Conservation (phyloP, 2,888 invertebrate genomes). For the Timema podura region DNA sequence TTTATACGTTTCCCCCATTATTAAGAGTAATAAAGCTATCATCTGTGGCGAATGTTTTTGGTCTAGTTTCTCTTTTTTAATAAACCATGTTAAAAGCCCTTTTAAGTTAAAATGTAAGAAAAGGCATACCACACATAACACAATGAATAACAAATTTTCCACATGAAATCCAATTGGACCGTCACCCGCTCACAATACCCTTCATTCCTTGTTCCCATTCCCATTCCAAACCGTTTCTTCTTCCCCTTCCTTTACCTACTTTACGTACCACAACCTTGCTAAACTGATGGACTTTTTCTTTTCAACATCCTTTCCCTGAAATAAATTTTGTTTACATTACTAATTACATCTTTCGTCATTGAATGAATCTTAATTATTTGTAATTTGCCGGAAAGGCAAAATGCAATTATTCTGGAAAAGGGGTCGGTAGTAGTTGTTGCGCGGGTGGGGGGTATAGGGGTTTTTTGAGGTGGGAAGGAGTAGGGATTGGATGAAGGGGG, state of each 20-base stretch:
- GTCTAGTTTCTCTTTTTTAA: no score
- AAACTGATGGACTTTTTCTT: slow-evolving; percentile 23
- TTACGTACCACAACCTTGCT: slow-evolving; percentile 19
- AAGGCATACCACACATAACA: slow-evolving; percentile 1
- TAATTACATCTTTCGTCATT: slow-evolving; percentile 32
- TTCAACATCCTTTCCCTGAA: slow-evolving; percentile 24
- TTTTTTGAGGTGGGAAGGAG: slow-evolving; percentile 4
- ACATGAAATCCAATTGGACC: slow-evolving; percentile 27
- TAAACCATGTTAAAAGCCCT: no score
- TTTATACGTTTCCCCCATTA: no score
- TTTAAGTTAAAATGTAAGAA: no score
- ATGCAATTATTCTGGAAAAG: slow-evolving; percentile 30
- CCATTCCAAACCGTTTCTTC: not conserved
- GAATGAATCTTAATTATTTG: slow-evolving; percentile 34
- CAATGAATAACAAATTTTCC: slow-evolving; percentile 27
- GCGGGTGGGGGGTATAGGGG: not conserved
- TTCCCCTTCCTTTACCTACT: slow-evolving; percentile 22
- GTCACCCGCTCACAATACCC: slow-evolving; percentile 9
- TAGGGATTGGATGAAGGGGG: slow-evolving; percentile 2
- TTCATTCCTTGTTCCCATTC: slow-evolving; percentile 5
- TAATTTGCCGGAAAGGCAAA: slow-evolving; percentile 32
- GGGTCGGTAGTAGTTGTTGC: not conserved
- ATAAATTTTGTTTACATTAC: slow-evolving; percentile 32
- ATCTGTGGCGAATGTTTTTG: no score
- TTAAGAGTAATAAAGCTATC: no score